A percentile compares a stretch with the other conserved stretches of the same genome.
Conservation (phyloP, 2,888 invertebrate species). For the Neoaliturus tenellus region DNA sequence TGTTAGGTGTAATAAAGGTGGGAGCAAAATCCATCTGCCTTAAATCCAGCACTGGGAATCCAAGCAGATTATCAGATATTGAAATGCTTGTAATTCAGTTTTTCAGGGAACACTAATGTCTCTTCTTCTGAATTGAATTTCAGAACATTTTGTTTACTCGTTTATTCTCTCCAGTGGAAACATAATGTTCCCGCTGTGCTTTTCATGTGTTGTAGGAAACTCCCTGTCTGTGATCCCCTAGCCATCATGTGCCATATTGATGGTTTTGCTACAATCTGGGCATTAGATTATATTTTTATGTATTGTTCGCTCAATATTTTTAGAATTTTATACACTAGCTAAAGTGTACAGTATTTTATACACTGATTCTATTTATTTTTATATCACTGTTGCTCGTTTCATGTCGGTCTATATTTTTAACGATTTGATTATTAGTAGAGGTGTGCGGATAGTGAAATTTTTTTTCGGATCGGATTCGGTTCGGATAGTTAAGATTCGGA, state of each 20-base stretch:
- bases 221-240: not conserved
- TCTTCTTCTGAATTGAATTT: too few species aligned
- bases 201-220: not conserved
- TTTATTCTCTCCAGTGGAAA: not conserved
- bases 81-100: too few species aligned
- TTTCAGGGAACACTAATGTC: too few species aligned
- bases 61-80: too few species aligned
- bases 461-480: too few species aligned
- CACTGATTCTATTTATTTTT: not conserved
- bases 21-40: too few species aligned
- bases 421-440: too few species aligned
- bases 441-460: too few species aligned
- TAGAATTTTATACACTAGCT: not conserved
- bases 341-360: not conserved
- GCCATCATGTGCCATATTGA: conserved; percentile 36
- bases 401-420: not conserved
- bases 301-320: conserved; percentile 20
- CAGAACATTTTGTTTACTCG: too few species aligned
- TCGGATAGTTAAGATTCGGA: too few species aligned
- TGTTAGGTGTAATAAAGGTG: too few species aligned
- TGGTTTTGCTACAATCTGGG: conserved; percentile 28
- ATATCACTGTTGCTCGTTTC: not conserved
- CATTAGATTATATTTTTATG: conserved; percentile 30
- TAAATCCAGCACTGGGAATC: too few species aligned
- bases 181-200: not conserved